phyloP scores from a whole-genome alignment of 2,888 invertebrate genomes.

The Diadromus collaris region DNA sequence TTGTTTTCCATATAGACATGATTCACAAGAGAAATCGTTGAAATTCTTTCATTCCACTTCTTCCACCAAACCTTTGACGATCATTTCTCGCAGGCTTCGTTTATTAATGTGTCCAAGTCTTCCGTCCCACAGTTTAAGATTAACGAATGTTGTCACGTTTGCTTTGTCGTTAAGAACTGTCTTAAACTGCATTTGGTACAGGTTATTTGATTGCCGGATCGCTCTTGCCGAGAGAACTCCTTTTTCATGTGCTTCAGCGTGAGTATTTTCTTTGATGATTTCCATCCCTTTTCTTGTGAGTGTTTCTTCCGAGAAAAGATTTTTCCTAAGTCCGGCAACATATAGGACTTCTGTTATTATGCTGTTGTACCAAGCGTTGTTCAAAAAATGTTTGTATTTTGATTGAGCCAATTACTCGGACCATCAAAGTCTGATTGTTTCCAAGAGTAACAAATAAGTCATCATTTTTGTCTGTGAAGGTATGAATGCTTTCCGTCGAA shows the following conservation, averaged over 20 bases:
- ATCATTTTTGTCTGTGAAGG: no score
- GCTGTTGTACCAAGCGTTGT: neutral
- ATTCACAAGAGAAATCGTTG: no score
- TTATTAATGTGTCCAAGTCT: neutral
- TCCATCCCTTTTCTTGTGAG: neutral
- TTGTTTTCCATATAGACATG: no score
- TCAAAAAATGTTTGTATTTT: slow-evolving; percentile 18
- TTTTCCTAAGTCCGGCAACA: slow-evolving; percentile 19
- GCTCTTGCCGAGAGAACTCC: no score
- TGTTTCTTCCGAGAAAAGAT: neutral
- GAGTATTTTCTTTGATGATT: neutral
- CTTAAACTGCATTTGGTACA: neutral
- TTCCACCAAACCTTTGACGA: neutral
- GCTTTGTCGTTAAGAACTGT: neutral
- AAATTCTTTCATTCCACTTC: no score
- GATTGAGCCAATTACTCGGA: neutral
- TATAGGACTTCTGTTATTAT: slow-evolving; percentile 47
- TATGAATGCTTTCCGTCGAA: neutral
- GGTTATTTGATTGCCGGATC: neutral
- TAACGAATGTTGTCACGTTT: neutral
- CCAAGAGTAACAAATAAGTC: no score
- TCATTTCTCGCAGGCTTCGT: neutral
- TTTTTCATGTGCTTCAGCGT: no score
- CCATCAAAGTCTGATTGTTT: neutral
- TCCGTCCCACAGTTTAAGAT: neutral